These are phyloP conservation scores for Meloidogyne floridensis DNA, from an alignment of 1,140 invertebrate species.

Conservation along the genomic window DNA sequence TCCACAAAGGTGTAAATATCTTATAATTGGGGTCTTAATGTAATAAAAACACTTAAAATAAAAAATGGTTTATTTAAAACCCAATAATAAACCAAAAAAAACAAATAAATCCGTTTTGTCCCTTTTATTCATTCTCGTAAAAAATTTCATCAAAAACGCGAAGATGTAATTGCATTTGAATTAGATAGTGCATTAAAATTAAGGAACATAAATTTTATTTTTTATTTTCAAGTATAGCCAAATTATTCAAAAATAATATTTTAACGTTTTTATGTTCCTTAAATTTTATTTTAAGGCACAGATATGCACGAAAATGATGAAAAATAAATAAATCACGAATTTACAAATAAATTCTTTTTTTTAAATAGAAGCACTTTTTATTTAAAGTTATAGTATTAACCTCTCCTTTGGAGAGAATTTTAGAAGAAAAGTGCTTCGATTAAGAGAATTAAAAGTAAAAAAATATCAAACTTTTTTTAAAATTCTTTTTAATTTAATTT, in stretches of 20 bases:
- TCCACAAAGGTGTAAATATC: no score
- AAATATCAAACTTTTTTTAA: no score
- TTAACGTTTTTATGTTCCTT: background rate
- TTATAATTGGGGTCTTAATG: no score
- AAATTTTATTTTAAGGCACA: background rate
- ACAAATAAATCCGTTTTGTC: background rate
- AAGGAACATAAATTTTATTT: background rate
- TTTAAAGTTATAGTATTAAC: no score
- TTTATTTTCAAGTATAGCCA: no score
- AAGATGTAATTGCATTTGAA: background rate
- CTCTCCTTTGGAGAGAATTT: no score
- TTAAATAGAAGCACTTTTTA: background rate
- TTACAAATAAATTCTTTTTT: background rate
- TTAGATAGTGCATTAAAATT: background rate
- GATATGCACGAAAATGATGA: background rate
- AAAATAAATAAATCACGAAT: background rate
- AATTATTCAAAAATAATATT: no score
- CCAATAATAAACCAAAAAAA: background rate
- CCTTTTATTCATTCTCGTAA: background rate
- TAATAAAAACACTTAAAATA: no score
- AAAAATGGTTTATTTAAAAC: background rate
- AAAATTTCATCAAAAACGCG: slow-evolving; percentile 4
- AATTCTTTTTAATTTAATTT: background rate
- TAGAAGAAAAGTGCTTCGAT: no score
- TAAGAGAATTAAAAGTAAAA: no score